These are phyloP conservation scores for Mylabris sibirica DNA, from an alignment of 2,888 invertebrate genomes.

Conservation along the genomic window DNA sequence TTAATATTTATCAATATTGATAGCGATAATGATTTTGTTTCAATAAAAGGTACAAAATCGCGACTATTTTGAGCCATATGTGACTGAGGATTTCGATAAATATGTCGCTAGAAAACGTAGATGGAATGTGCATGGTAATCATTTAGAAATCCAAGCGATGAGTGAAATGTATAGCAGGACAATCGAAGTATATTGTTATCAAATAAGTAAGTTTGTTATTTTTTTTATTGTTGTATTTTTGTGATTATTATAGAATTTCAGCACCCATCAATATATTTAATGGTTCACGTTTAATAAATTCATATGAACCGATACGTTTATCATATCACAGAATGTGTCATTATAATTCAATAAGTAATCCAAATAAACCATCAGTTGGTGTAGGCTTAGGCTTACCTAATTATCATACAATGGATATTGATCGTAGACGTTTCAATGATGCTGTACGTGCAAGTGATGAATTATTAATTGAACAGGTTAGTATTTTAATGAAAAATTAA, in stretches of 20 bases:
- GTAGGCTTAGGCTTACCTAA: conserved; percentile 86
- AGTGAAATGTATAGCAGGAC: conserved; percentile 89
- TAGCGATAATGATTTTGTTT: neutral
- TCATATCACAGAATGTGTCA: conserved; percentile 88
- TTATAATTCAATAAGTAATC: conserved; percentile 89
- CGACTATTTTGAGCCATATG: conserved; percentile 87
- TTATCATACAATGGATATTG: conserved; percentile 73
- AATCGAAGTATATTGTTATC: conserved; percentile 85
- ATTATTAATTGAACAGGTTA: conserved; percentile 79
- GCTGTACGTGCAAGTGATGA: conserved; percentile 81
- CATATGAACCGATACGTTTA: conserved; percentile 80
- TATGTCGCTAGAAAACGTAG: conserved; percentile 83
- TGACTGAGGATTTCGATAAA: conserved; percentile 86
- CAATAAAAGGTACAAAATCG: conserved; percentile 75
- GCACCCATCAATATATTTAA: conserved; percentile 90
- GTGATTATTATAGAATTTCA: conserved; percentile 52
- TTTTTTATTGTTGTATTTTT: conserved; percentile 11
- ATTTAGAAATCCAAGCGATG: conserved; percentile 90
- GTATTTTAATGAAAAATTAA: neutral
- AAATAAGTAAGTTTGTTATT: conserved; percentile 64
- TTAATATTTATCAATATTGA: neutral
- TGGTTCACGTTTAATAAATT: conserved; percentile 73
- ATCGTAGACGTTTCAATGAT: conserved; percentile 75
- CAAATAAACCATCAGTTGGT: conserved; percentile 81
- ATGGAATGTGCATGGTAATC: conserved; percentile 86